Base-by-base conservation (phyloP, 2,113 vertebrate genomes). In the Leiothrix lutea region DNA sequence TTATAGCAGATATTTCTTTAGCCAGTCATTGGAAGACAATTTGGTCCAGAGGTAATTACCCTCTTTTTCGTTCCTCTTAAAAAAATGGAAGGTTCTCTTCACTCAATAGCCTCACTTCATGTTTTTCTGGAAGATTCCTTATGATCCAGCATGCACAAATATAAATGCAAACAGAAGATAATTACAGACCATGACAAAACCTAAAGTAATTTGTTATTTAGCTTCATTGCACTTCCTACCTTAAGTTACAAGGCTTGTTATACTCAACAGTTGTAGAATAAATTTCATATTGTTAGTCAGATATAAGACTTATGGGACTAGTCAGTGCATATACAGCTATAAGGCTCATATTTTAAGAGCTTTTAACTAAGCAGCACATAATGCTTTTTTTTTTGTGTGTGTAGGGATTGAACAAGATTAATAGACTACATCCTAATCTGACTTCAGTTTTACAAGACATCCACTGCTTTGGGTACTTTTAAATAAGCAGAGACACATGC, bases 381-480 rank as follows among this genome's bases (percentile, higher is more conserved):
- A 42, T 69, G 7, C 5, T 44, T 50, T 51, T 48, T 2, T 78
- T 5, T 51, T 4, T 79, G 15, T 31, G 15, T 31, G 2, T 51
- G 36, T 38, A 38, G 19, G 14, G 6, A 25, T 5, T 80, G 40
- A 48, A 67, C 8, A 83, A 65, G 86, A 96, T 95, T 92, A 95
- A 94, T 82, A 93, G 91, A 92, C 61, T 71, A 36, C 58, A 91
- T 77, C n/a, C 75, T 95, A 92, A 95, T 58, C 51, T 65, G 22
- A 93, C 91, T 97, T 95, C 61, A 48, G 72, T 87, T 97, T 94
- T 96, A 70, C 80, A 94, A 73, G 67, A 77, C 45, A 90, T 75
- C 10, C 77, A 48, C 85, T 54, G 90, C 42, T 60, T 78, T 24
- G 19, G 14, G 29, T 90, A 26, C 16, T 80, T 91, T 74, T 70